These are phyloP conservation scores for Eilema griseolum DNA, from an alignment of 2,888 invertebrate species.

Conservation along the genomic window DNA sequence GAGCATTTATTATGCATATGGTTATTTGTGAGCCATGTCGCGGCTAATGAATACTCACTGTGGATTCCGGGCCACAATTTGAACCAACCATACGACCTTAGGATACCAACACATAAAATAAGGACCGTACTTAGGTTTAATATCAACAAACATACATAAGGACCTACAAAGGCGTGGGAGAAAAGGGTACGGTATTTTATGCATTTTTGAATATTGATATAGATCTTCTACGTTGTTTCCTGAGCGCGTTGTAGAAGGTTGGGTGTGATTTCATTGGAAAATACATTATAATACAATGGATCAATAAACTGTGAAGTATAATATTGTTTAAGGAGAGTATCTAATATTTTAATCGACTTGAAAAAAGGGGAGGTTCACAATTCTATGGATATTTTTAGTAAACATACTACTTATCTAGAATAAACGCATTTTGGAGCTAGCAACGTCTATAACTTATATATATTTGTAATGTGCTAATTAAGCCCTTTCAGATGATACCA, in stretches of 20 bases:
- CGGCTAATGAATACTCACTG: conserved; percentile 54
- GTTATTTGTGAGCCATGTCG: conserved; percentile 59
- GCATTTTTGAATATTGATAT: conserved; percentile 1
- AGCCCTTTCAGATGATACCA: no score
- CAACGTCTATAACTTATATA: no score
- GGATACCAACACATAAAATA: conserved; percentile 23
- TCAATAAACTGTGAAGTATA: neutral
- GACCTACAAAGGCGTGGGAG: neutral
- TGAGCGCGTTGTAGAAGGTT: neutral
- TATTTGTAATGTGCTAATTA: no score
- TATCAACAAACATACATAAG: conserved; percentile 25
- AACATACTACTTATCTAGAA: neutral
- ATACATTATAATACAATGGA: neutral
- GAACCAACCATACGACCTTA: conserved; percentile 17
- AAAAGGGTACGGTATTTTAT: neutral
- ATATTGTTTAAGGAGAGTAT: neutral
- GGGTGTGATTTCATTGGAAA: neutral
- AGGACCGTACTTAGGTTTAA: conserved; percentile 27
- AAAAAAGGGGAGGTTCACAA: no score
- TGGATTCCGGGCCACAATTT: conserved; percentile 38
- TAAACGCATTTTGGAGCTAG: neutral
- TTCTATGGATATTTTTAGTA: neutral
- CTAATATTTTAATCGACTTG: no score
- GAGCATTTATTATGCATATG: conserved; percentile 59
- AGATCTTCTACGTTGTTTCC: neutral